phyloP scores from a whole-genome alignment of 2,113 vertebrate species.

The Arothron firmamentum region DNA sequence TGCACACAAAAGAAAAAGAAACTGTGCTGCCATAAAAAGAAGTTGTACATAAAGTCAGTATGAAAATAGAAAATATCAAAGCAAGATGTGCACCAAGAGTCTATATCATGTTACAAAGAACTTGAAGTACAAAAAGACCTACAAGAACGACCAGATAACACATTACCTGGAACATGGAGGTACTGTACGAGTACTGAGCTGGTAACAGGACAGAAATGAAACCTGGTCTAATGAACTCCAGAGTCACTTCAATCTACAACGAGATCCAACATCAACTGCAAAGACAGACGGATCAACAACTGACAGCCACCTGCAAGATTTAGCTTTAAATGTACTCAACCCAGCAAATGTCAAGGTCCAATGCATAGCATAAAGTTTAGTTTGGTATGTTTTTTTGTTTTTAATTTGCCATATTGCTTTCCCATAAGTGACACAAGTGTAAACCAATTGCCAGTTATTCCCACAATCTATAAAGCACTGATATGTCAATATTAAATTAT shows the following conservation, averaged over 20 bases:
- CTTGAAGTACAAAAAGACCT: constrained; percentile 71
- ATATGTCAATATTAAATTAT: constrained; percentile 56
- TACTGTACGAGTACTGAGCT: constrained; percentile 36
- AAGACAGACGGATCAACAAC: constrained; percentile 38
- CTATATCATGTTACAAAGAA: constrained; percentile 70
- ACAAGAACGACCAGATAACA: constrained; percentile 59
- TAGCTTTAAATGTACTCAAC: constrained; percentile 30
- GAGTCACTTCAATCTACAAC: constrained; percentile 24
- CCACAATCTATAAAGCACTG: constrained; percentile 48
- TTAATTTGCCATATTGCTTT: constrained; percentile 58
- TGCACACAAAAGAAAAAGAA: constrained; percentile 58
- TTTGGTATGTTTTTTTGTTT: constrained; percentile 62
- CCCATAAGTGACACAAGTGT: constrained; percentile 31
- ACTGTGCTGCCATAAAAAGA: constrained; percentile 66
- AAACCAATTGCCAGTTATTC: constrained; percentile 47
- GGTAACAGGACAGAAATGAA: constrained; percentile 36
- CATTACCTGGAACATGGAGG: constrained; percentile 63
- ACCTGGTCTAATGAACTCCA: constrained; percentile 20
- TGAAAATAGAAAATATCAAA: constrained; percentile 81
- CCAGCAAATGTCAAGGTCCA: constrained; percentile 48
- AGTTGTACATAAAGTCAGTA: constrained; percentile 71
- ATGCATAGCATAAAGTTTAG: constrained; percentile 67
- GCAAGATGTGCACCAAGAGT: constrained; percentile 73
- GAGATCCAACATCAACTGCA: constrained; percentile 32
- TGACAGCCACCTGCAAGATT: constrained; percentile 32